These are phyloP conservation scores for Girardinus metallicus DNA, from an alignment of 2,797 vertebrate species.

Conservation along the genomic window DNA sequence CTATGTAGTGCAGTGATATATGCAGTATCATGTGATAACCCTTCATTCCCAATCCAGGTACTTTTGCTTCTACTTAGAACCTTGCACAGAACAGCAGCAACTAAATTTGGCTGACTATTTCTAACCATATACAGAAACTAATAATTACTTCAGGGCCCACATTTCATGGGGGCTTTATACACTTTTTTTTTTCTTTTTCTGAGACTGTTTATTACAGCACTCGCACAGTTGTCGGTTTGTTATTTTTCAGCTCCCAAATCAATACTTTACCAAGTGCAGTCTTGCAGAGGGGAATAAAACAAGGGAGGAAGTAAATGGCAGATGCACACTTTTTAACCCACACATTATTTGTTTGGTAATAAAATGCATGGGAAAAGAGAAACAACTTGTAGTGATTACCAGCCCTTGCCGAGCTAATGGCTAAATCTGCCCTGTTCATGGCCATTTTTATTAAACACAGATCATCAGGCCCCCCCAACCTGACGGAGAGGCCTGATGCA, in stretches of 20 bases:
- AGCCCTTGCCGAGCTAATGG: conserved; percentile 73
- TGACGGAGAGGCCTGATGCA: background rate
- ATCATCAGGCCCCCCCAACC: conserved; percentile 53
- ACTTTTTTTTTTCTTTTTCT: conserved; percentile 44
- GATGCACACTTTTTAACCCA: conserved; percentile 51
- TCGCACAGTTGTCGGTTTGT: conserved; percentile 63
- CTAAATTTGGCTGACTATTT: conserved; percentile 58
- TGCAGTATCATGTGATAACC: background rate
- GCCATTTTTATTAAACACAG: conserved; percentile 75
- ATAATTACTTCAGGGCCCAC: conserved; percentile 62
- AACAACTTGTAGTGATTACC: conserved; percentile 76
- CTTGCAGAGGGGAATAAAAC: conserved; percentile 66
- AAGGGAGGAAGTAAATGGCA: conserved; percentile 59
- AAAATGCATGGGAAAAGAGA: conserved; percentile 64
- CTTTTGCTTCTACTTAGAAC: conserved; percentile 35
- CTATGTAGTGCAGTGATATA: too few species aligned
- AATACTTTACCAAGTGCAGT: conserved; percentile 70
- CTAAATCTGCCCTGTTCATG: conserved; percentile 54
- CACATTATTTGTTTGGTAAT: conserved; percentile 77
- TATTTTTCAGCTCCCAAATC: conserved; percentile 76
- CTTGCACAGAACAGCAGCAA: conserved; percentile 35
- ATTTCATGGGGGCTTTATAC: conserved; percentile 51
- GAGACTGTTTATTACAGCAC: conserved; percentile 61
- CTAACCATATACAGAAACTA: conserved; percentile 59
- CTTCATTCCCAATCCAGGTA: conserved; percentile 32